Evolutionary conservation across 92 coral and sea anemone species (phyloP).

Genomic region (Zoanthus sansibaricus): DNA sequence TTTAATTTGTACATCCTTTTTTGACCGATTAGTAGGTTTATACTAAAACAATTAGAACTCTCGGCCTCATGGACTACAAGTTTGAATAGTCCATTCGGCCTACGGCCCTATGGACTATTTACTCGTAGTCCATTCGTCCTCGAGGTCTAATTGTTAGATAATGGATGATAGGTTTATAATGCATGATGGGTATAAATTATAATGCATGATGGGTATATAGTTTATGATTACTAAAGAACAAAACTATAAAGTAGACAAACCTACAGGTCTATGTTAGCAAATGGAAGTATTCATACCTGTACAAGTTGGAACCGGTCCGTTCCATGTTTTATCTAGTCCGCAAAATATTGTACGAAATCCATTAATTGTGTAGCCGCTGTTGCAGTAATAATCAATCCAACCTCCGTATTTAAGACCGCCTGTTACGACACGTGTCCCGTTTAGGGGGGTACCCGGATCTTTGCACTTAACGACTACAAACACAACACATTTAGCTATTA

Average conservation of each 20-base stretch:
- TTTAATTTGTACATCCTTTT: too few relatives aligned
- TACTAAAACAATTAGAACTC: too few relatives aligned
- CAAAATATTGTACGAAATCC: slow-evolving; percentile 50
- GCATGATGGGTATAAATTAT: too few relatives aligned
- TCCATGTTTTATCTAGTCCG: slow-evolving; percentile 42
- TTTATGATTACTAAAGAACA: neutral
- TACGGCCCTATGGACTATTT: too few relatives aligned
- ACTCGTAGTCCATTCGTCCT: too few relatives aligned
- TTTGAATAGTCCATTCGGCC: too few relatives aligned
- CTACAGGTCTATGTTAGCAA: neutral
- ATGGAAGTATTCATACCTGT: slow-evolving; percentile 29
- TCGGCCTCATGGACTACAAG: too few relatives aligned
- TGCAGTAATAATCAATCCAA: slow-evolving; percentile 30
- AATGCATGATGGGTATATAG: too few relatives aligned
- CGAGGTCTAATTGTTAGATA: too few relatives aligned
- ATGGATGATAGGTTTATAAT: too few relatives aligned
- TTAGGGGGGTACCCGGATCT: slow-evolving; percentile 54
- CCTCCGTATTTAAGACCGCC: slow-evolving; percentile 34
- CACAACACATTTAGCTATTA: neutral
- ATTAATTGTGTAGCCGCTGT: slow-evolving; percentile 22
- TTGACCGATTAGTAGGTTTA: too few relatives aligned
- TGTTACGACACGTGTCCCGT: slow-evolving; percentile 33
- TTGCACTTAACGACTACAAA: slow-evolving; percentile 50
- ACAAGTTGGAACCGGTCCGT: slow-evolving; percentile 43
- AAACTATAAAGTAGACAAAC: neutral